Conservation (phyloP, 2,888 invertebrate genomes). For the Catotricha subobsoleta region DNA sequence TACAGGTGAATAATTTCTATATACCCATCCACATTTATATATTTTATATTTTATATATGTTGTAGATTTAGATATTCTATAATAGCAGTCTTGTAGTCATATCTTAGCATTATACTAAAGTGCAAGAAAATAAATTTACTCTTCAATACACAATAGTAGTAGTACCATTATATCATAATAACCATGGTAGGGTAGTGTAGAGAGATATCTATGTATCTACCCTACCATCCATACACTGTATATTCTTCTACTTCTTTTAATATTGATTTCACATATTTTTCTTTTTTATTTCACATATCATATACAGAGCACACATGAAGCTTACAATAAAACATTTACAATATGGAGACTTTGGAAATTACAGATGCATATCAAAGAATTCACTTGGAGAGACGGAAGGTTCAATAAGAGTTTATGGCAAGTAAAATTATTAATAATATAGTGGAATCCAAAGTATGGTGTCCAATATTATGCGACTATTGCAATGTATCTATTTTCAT, state of each 20-base stretch:
- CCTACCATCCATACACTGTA: not conserved
- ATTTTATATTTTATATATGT: too few species aligned
- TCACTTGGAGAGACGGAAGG: constrained; percentile 86
- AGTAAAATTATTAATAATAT: too few species aligned
- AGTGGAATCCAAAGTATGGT: too few species aligned
- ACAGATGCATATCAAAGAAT: constrained; percentile 85
- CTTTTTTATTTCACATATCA: too few species aligned
- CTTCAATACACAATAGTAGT: not conserved
- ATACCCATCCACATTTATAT: too few species aligned
- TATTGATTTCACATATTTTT: constrained; percentile 3
- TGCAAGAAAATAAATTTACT: constrained; percentile 1
- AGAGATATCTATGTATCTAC: not conserved
- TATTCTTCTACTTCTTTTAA: not conserved
- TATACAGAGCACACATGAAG: constrained; percentile 71
- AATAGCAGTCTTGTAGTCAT: too few species aligned
- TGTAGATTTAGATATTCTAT: not conserved
- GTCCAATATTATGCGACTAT: too few species aligned
- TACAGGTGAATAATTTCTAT: constrained; percentile 45
- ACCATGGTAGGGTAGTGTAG: too few species aligned
- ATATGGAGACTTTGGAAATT: constrained; percentile 73
- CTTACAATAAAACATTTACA: constrained; percentile 70
- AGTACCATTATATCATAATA: not conserved
- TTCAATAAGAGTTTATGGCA: constrained; percentile 79
- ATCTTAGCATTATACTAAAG: too few species aligned
- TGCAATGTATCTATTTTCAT: too few species aligned